Base-by-base conservation (phyloP, 1,140 invertebrate species). In the Neodiprion lecontei region DNA sequence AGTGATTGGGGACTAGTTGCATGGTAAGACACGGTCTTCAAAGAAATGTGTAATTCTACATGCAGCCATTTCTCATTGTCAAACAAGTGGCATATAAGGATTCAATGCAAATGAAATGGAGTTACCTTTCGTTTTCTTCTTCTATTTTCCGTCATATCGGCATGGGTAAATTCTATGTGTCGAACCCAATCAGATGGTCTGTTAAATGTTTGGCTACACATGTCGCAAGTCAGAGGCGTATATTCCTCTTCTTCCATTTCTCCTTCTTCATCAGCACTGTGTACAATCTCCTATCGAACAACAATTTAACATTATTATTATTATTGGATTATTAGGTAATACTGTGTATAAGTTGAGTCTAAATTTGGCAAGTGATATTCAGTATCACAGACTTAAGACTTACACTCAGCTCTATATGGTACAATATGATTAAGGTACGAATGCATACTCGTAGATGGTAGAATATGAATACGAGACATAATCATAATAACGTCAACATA, bases 141-240 rank as follows among this genome's bases (percentile, higher is more conserved):
- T 80, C 90, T 85, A 87, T 89, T 90, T 79, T 91, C 89, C 40
- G 92, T 91, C 89, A 91, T 90, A 77, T 91, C 90, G 48, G 92
- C 89, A 82, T 95, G 94, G 7, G 91, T 92, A 70, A 86, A 88
- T 85, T 95, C 93, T 84, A 95, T 92, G 83, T 95, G 94, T 73
- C 93, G 91, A 53, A 95, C 94, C 92, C 94, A 94, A 76, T 94
- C 93, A 12, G 92, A 94, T 72, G 94, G 94, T 80, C 94, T 90
- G 71, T 93, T 93, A 83, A 95, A 96, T 14, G 94, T 94, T 90
- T 95, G 93, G 83, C 94, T 93, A 83, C 95, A 96, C 82, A 95
- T 90, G 85, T 96, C 94, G 83, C 95, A 96, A 5, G 93, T 93
- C 72, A 96, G 86, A 53, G 94, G 93, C 23, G 93, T 93, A 81